A percentile compares a stretch with the other conserved stretches of the same genome.
Evolutionary conservation across 1,140 invertebrate species (phyloP).

Genomic region (Thereuonema tuberculata): DNA sequence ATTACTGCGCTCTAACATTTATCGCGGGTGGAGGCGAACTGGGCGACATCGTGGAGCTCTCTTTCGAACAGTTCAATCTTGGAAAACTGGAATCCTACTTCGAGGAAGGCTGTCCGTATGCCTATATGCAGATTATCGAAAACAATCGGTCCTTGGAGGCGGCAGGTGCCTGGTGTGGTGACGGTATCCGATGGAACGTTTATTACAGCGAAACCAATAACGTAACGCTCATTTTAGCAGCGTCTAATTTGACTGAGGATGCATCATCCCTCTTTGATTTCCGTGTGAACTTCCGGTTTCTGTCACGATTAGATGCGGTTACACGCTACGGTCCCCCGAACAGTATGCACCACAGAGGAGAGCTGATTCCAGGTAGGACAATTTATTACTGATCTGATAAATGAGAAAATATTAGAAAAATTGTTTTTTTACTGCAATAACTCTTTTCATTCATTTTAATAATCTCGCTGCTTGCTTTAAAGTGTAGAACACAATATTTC

Average conservation of each 20-base stretch:
- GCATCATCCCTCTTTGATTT: slow-evolving; percentile 15
- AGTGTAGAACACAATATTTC: too few species aligned
- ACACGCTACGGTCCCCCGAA: slow-evolving; percentile 51
- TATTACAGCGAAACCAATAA: slow-evolving; percentile 68
- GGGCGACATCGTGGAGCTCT: slow-evolving; percentile 66
- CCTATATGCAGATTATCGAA: slow-evolving; percentile 62
- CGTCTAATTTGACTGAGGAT: not conserved
- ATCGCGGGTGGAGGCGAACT: slow-evolving; percentile 54
- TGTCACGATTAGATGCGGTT: slow-evolving; percentile 53
- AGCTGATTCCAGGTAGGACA: slow-evolving; percentile 7
- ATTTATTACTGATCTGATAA: too few species aligned
- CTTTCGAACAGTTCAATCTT: slow-evolving; percentile 59
- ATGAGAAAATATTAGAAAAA: too few species aligned
- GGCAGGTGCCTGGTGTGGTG: slow-evolving; percentile 69
- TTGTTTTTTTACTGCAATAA: too few species aligned
- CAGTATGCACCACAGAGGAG: slow-evolving; percentile 3
- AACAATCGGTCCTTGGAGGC: slow-evolving; percentile 45
- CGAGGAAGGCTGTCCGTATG: slow-evolving; percentile 51
- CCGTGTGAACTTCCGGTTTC: slow-evolving; percentile 45
- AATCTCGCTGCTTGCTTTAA: too few species aligned
- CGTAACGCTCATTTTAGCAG: slow-evolving; percentile 47
- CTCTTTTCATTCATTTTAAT: too few species aligned
- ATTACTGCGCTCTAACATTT: slow-evolving; percentile 62
- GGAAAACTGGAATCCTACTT: slow-evolving; percentile 48
- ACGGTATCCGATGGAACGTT: slow-evolving; percentile 66